Percentiles rank a stretch among this genome's conserved stretches.
phyloP scores from a whole-genome alignment of 2,797 vertebrate species.

The Bucorvus abyssinicus region DNA sequence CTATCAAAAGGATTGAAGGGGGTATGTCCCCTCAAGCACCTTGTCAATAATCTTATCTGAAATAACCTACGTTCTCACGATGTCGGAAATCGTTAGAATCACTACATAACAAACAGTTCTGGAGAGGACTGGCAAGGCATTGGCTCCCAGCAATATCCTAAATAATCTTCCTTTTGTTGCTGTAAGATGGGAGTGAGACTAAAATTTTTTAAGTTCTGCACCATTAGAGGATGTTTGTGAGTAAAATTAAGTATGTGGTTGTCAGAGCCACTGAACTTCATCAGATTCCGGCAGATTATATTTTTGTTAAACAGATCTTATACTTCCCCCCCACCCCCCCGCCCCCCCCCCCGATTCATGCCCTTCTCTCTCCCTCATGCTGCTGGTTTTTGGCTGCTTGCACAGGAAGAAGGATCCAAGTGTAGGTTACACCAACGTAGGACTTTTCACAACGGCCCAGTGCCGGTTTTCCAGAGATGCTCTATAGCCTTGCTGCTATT shows the following conservation, averaged over 20 bases:
- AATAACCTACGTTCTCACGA: neutral
- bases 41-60: neutral
- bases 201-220: neutral
- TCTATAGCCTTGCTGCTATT: neutral
- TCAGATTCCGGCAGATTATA: neutral
- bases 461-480: neutral
- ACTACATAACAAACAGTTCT: neutral
- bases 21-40: neutral
- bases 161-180: neutral
- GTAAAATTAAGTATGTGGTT: neutral
- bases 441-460: neutral
- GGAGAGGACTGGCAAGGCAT: neutral
- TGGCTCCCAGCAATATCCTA: neutral
- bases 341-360: neutral
- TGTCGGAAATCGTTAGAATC: neutral
- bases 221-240: neutral
- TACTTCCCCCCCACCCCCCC: accelerated
- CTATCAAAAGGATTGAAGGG: neutral
- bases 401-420: neutral
- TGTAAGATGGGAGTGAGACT: neutral
- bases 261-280: neutral
- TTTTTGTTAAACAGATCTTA: neutral
- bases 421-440: neutral
- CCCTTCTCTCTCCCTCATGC: neutral
- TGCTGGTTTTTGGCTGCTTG: neutral